These are phyloP conservation scores for Muntiacus muntjak DNA, from an alignment of 2,113 vertebrate genomes.

Conservation along the genomic window DNA sequence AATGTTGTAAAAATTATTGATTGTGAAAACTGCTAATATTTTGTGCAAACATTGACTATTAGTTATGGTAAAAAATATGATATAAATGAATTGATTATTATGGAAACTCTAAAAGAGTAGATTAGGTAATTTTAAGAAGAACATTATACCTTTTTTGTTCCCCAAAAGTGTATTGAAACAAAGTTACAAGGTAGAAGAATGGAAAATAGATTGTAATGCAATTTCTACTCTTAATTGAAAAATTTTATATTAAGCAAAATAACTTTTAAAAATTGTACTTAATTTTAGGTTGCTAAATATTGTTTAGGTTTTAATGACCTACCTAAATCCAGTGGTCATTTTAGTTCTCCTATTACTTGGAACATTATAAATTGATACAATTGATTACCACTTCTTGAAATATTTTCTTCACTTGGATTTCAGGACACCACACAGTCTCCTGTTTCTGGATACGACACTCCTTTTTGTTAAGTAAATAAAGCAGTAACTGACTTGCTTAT, in stretches of 20 bases:
- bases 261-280: neutral
- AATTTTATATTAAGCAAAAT: neutral
- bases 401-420: neutral
- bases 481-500: neutral
- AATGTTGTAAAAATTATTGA: neutral
- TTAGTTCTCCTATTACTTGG: neutral
- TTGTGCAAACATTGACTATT: neutral
- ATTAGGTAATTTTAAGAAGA: neutral
- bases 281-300: neutral
- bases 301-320: neutral
- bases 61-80: neutral
- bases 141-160: neutral
- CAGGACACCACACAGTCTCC: neutral
- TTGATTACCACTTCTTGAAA: neutral
- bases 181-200: neutral
- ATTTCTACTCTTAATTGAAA: constrained; percentile 8
- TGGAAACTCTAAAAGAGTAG: neutral
- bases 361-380: neutral
- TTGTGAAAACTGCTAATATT: neutral
- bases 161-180: neutral
- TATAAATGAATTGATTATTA: neutral
- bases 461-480: neutral
- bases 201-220: neutral
- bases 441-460: neutral
- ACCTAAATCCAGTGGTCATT: neutral